Percentiles rank a stretch among this genome's conserved stretches.
Conservation (phyloP, 2,888 invertebrate species). For the Idaea dimidiata region DNA sequence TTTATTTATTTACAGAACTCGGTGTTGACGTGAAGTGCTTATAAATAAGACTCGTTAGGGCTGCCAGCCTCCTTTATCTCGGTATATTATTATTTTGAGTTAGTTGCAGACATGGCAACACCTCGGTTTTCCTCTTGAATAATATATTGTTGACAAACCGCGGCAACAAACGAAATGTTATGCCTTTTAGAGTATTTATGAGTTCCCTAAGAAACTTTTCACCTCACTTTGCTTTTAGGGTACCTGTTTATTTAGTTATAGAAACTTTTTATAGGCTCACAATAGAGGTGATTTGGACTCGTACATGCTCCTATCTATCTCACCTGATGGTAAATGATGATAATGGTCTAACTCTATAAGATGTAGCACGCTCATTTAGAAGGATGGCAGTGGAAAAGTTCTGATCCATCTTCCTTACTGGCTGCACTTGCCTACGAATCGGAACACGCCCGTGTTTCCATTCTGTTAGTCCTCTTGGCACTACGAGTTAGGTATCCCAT, state of each 20-base stretch:
- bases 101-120: constrained; percentile 29
- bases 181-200: constrained; percentile 5
- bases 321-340: too few species aligned
- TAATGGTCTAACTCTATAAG: too few species aligned
- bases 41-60: constrained; percentile 55
- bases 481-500: too few species aligned
- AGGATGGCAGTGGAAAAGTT: too few species aligned
- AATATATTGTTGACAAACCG: constrained; percentile 26
- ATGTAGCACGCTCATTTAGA: too few species aligned
- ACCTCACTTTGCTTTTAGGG: background rate
- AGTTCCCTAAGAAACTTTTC: constrained; percentile 12
- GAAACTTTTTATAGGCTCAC: too few species aligned
- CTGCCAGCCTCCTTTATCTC: constrained; percentile 32
- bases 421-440: too few species aligned
- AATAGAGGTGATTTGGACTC: too few species aligned
- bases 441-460: too few species aligned
- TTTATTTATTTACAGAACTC: constrained; percentile 47
- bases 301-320: too few species aligned
- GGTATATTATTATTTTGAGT: constrained; percentile 31
- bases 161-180: constrained; percentile 15
- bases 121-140: constrained; percentile 26
- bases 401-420: too few species aligned
- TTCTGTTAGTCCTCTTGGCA: too few species aligned
- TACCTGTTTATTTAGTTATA: background rate
- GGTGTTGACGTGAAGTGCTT: constrained; percentile 47